These are phyloP conservation scores for Apis laboriosa DNA, from an alignment of 1,140 invertebrate genomes.

Conservation along the genomic window DNA sequence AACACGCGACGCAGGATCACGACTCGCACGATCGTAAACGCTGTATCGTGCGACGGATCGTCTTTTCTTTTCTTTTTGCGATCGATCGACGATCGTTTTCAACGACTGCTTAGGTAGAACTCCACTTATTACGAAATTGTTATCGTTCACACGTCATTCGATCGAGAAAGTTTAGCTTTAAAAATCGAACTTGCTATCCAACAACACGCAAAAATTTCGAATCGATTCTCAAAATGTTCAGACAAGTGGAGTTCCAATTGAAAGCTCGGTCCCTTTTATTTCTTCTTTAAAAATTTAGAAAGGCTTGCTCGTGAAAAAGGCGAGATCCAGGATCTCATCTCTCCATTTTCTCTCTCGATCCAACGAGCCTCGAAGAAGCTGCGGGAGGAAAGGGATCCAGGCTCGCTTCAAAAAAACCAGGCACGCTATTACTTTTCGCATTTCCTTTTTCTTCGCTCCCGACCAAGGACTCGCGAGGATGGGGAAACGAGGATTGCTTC, in stretches of 20 bases:
- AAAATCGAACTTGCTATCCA: no score
- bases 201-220: background rate
- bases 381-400: no score
- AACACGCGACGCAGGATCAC: background rate
- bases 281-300: slow-evolving; percentile 21
- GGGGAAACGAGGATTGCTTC: no score
- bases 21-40: background rate
- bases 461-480: no score
- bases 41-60: background rate
- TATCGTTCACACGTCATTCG: background rate
- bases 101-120: background rate
- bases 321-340: background rate
- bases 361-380: no score
- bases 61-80: no score
- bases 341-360: no score
- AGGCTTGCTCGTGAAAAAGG: background rate
- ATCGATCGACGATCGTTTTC: background rate
- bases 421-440: background rate
- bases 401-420: no score
- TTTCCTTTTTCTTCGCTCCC: no score
- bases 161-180: no score
- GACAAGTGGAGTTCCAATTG: background rate
- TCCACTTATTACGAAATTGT: background rate
- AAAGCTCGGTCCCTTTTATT: slow-evolving; percentile 21
- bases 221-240: background rate